Percentiles rank a stretch among this genome's conserved stretches.
Conservation (phyloP, 1,140 invertebrate species). For the Heliconius nattereri region DNA sequence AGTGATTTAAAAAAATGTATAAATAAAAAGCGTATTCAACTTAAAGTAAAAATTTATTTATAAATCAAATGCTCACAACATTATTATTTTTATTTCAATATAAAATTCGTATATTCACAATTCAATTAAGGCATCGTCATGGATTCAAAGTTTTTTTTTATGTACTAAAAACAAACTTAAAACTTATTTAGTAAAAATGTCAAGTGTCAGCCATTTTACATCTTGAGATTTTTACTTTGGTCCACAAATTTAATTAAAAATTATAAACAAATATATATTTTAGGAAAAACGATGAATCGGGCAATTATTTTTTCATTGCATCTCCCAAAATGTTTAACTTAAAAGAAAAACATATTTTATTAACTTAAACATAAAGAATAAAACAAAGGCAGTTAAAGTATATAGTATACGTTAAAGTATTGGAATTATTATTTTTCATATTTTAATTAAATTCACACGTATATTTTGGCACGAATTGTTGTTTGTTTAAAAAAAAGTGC, state of each 20-base stretch:
- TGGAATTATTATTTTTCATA: background rate
- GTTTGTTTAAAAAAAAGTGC: background rate
- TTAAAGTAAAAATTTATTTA: slow-evolving; percentile 77
- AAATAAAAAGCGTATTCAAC: slow-evolving; percentile 61
- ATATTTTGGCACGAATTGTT: slow-evolving; percentile 18
- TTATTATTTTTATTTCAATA: slow-evolving; percentile 51
- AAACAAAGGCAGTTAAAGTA: background rate
- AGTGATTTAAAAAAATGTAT: slow-evolving; percentile 11
- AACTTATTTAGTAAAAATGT: slow-evolving; percentile 64
- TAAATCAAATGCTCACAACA: slow-evolving; percentile 59
- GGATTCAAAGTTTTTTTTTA: slow-evolving; percentile 45
- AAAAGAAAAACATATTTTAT: slow-evolving; percentile 1
- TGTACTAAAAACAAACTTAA: slow-evolving; percentile 11
- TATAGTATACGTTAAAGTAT: background rate
- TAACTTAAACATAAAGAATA: background rate
- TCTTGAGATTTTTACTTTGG: slow-evolving; percentile 74
- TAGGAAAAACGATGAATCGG: slow-evolving; percentile 60
- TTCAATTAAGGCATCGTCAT: slow-evolving; percentile 68
- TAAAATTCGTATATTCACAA: slow-evolving; percentile 66
- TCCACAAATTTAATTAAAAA: slow-evolving; percentile 38
- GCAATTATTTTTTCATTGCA: slow-evolving; percentile 58
- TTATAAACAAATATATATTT: slow-evolving; percentile 47
- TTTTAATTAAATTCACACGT: background rate
- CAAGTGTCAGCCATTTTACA: slow-evolving; percentile 73
- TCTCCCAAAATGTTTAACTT: slow-evolving; percentile 42